Evolutionary conservation across 2,113 vertebrate species (phyloP).

Genomic region (Pipra filicauda): DNA sequence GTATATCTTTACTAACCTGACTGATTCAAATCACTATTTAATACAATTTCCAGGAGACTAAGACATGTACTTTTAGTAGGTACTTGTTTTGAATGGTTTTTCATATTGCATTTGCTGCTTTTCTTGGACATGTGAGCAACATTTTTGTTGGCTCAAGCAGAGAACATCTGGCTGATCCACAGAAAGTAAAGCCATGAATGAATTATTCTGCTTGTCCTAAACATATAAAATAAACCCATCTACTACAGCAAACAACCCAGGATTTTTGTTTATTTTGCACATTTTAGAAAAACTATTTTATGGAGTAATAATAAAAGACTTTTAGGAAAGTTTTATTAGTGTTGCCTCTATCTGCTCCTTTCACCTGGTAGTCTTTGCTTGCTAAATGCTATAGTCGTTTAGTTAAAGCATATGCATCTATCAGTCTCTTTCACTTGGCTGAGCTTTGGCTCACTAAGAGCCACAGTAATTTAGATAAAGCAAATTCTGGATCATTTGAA

Average conservation of each 20-base stretch:
- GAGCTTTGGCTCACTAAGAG: neutral
- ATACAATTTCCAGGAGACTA: neutral
- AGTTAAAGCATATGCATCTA: neutral
- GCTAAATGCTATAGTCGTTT: neutral
- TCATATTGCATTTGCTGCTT: neutral
- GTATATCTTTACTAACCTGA: neutral
- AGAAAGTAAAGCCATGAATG: neutral
- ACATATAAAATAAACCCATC: neutral
- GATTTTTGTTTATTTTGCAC: constrained; percentile 14
- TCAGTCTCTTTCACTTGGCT: neutral
- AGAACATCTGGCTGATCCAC: neutral
- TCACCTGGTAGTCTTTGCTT: neutral
- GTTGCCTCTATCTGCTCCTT: neutral
- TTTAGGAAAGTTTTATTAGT: neutral
- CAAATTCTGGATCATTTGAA: neutral
- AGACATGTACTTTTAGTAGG: neutral
- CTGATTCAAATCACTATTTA: neutral
- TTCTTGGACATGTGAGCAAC: neutral
- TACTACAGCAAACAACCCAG: neutral
- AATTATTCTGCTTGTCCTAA: constrained; percentile 11
- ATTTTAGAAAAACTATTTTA: neutral
- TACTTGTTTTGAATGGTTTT: neutral
- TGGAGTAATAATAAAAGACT: neutral
- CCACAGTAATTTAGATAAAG: neutral
- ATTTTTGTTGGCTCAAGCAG: neutral